A percentile compares a stretch with the other conserved stretches of the same genome.
These are phyloP conservation scores for Coreoperca whiteheadi DNA, from an alignment of 2,113 vertebrate species.

Conservation along the genomic window DNA sequence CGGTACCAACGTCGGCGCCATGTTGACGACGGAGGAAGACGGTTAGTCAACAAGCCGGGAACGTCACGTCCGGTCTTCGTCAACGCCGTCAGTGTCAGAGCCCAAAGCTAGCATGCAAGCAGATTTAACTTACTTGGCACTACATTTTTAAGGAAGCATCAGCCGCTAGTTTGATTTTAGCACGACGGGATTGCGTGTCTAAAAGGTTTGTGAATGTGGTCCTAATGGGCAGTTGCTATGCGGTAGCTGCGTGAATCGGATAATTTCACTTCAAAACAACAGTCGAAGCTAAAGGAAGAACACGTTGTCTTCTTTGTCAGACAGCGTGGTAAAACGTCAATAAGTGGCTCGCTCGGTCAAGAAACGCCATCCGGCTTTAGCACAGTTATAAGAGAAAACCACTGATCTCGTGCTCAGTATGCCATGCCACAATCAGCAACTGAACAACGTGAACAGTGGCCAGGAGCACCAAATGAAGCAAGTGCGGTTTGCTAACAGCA, in stretches of 20 bases:
- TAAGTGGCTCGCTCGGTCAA: slow-evolving; percentile 16
- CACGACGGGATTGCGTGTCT: background rate
- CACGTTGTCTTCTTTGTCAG: slow-evolving; percentile 69
- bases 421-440: slow-evolving; percentile 88
- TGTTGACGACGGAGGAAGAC: slow-evolving; percentile 69
- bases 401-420: slow-evolving; percentile 70
- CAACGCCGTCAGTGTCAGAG: slow-evolving; percentile 32
- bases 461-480: slow-evolving; percentile 82
- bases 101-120: slow-evolving; percentile 46
- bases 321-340: background rate
- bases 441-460: slow-evolving; percentile 78
- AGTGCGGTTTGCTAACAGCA: slow-evolving; percentile 83
- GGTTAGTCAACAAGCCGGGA: slow-evolving; percentile 24
- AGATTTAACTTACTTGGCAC: background rate
- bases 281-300: slow-evolving; percentile 41
- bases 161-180: background rate
- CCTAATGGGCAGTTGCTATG: rapidly evolving
- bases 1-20: slow-evolving; percentile 82
- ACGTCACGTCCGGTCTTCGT: slow-evolving; percentile 65
- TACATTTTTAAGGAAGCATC: background rate
- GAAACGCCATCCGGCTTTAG: slow-evolving; percentile 21
- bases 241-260: background rate
- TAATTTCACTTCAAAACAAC: background rate
- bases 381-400: background rate
- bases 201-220: background rate